A percentile compares a stretch with the other conserved stretches of the same genome.
Conservation (phyloP, 1,140 invertebrate species). For the Brachystomella parvula region DNA sequence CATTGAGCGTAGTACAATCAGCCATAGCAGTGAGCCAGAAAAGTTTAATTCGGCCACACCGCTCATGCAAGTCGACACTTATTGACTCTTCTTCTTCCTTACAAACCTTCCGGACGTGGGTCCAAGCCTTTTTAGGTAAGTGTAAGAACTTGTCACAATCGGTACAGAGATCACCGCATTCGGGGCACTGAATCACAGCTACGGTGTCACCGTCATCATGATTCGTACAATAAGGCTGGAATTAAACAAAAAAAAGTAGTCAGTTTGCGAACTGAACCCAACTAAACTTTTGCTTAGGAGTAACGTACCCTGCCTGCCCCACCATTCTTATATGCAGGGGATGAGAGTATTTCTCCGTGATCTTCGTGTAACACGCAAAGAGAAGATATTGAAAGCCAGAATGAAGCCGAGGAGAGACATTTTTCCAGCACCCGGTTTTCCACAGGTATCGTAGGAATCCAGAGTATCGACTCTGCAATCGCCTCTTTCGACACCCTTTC, state of each 20-base stretch:
- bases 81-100: slow-evolving; percentile 93
- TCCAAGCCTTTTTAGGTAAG: slow-evolving; percentile 74
- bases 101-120: slow-evolving; percentile 84
- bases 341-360: slow-evolving; percentile 75
- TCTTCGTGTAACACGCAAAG: slow-evolving; percentile 85
- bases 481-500: slow-evolving; percentile 75
- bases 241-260: slow-evolving; percentile 17
- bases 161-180: slow-evolving; percentile 84
- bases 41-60: slow-evolving; percentile 86
- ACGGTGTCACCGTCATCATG: slow-evolving; percentile 93
- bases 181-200: slow-evolving; percentile 83
- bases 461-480: slow-evolving; percentile 82
- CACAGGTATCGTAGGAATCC: slow-evolving; percentile 73
- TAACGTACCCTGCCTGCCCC: slow-evolving; percentile 54
- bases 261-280: not conserved
- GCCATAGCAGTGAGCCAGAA: slow-evolving; percentile 90
- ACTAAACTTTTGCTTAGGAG: not conserved
- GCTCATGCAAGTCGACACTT: slow-evolving; percentile 85
- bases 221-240: slow-evolving; percentile 78
- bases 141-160: slow-evolving; percentile 94
- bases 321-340: slow-evolving; percentile 53
- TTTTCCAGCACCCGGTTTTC: slow-evolving; percentile 59
- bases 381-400: slow-evolving; percentile 88
- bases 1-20: slow-evolving; percentile 81
- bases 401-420: slow-evolving; percentile 69